These are phyloP conservation scores for Candidula unifasciata DNA, from an alignment of 2,888 invertebrate genomes.

Conservation along the genomic window DNA sequence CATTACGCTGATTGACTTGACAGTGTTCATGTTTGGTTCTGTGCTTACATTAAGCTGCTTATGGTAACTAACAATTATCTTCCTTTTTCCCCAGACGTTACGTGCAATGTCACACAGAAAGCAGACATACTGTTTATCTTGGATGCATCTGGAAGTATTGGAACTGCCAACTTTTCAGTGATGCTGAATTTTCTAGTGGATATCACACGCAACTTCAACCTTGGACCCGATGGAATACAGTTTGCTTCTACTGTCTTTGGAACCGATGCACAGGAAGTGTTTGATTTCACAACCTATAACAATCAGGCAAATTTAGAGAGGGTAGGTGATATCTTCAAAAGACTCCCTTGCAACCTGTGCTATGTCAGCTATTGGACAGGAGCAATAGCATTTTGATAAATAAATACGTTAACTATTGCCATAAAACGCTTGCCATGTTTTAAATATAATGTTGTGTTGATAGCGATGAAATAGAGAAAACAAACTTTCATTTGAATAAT, in stretches of 20 bases:
- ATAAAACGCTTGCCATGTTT: too few relatives aligned
- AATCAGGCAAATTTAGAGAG: background rate
- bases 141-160: slow-evolving; percentile 22
- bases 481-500: too few relatives aligned
- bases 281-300: slow-evolving; percentile 4
- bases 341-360: too few relatives aligned
- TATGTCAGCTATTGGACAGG: background rate
- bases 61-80: too few relatives aligned
- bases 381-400: too few relatives aligned
- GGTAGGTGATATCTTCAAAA: background rate
- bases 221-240: slow-evolving; percentile 7
- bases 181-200: background rate
- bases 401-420: too few relatives aligned
- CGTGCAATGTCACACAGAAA: background rate
- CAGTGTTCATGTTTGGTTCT: too few relatives aligned
- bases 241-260: slow-evolving; percentile 22
- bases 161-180: background rate
- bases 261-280: background rate
- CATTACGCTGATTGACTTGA: too few relatives aligned
- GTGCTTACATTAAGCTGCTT: too few relatives aligned
- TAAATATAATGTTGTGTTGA: too few relatives aligned
- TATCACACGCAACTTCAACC: background rate
- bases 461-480: too few relatives aligned
- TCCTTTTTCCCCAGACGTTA: background rate
- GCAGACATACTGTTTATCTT: slow-evolving; percentile 15